Evolutionary conservation across 2,797 vertebrate species (phyloP), one percentile per base, ranked within the genome.

Genomic region (Hippoglossus hippoglossus): DNA sequence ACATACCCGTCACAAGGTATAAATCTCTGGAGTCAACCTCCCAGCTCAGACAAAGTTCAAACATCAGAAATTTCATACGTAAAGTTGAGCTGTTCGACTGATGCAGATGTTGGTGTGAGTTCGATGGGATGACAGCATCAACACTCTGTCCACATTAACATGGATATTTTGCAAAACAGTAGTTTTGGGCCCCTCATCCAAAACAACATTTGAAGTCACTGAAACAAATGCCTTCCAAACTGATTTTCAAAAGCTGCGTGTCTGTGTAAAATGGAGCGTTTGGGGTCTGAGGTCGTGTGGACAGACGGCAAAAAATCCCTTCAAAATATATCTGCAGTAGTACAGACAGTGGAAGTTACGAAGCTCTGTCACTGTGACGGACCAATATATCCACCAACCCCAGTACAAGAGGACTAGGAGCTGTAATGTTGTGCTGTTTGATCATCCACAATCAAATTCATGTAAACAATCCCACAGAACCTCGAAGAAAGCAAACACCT

Each of bases 31-130:
- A 71, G 34, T 41, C 67, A 22, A 73, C 69, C 65, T 41, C 56
- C 11, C 58, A 44, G 36, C 26, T 72, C 10, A 19, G 18, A 18
- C 18, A 6, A 46, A 18, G 44, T 39, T 53, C 44, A 61, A 64
- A 70, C 39, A 60, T 82, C 18, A 28, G 49, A 67, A 41, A 84
- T 80, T 63, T 84, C 39, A 22, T 71, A 25, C 63, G 49, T 73
- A 62, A 61, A 54, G 21, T 73, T 41, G 34, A 44, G 68, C 59
- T 62, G 67, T 77, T 50, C 61, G 69, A 79, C 72, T 81, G 77
- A 78, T 68, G 72, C 71, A 77, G 82, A 81, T 73, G 80, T 69
- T 47, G 68, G 44, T 70, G 75, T 89, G 85, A 90, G 89, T 88
- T 31, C 1, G 7, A 31, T 31, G 1, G 7, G 7, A 26, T 31